Evolutionary conservation across 2,113 vertebrate species (phyloP).

Genomic region (Origma solitaria): DNA sequence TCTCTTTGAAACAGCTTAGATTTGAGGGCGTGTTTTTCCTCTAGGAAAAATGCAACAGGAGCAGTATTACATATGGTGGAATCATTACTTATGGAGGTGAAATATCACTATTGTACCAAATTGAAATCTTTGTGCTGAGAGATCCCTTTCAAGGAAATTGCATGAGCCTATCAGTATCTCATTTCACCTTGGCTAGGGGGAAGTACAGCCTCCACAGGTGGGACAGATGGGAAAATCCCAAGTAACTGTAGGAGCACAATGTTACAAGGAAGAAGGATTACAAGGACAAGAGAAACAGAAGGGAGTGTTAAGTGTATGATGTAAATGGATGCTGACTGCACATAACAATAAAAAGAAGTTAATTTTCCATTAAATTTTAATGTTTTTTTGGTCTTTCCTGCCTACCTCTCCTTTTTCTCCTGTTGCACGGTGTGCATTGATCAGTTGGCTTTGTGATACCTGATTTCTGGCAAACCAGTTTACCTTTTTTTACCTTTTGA

Average conservation of each 20-base stretch:
- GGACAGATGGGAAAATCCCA: background rate
- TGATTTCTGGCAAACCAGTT: background rate
- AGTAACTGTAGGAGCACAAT: rapidly evolving
- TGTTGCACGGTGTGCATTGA: background rate
- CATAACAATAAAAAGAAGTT: background rate
- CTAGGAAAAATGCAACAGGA: background rate
- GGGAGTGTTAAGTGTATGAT: background rate
- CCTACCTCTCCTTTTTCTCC: background rate
- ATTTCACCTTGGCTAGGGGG: background rate
- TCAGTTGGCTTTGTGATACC: background rate
- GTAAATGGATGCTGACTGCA: background rate
- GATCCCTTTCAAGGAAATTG: background rate
- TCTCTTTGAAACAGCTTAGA: background rate
- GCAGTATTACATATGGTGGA: background rate
- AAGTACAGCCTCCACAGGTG: background rate
- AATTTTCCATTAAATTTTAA: background rate
- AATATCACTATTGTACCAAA: background rate
- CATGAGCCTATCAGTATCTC: background rate
- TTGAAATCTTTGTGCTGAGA: background rate
- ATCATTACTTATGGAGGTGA: background rate
- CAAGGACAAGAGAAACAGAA: background rate
- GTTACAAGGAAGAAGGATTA: background rate
- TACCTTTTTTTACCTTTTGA: background rate
- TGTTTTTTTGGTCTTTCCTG: background rate
- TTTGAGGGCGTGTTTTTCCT: background rate